Evolutionary conservation across 2,113 vertebrate species (phyloP).

Genomic region (Xiphophorus maculatus): DNA sequence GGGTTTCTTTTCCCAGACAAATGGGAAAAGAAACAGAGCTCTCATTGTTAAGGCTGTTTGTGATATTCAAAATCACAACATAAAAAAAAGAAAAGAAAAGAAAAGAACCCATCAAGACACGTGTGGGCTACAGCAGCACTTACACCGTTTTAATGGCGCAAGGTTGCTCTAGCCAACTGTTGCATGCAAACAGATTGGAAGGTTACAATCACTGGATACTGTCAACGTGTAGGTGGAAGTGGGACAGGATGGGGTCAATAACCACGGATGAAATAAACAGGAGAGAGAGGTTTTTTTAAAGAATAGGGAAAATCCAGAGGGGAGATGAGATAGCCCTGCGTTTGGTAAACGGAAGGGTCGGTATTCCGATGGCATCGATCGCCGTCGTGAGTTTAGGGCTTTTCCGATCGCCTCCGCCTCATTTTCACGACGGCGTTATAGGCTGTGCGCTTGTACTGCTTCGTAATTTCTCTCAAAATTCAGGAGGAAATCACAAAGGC

Average conservation of each 20-base stretch:
- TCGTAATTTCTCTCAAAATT: conserved; percentile 28
- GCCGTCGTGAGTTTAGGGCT: conserved; percentile 13
- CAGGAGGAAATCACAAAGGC: conserved; percentile 12
- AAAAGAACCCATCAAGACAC: conserved; percentile 19
- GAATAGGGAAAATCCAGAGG: conserved; percentile 64
- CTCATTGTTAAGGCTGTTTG: conserved; percentile 28
- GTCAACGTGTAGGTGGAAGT: conserved; percentile 37
- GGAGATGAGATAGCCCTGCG: conserved; percentile 27
- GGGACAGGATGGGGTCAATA: conserved; percentile 40
- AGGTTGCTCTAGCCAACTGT: conserved; percentile 40
- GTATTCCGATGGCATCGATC: background rate
- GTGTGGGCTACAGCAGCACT: conserved; percentile 60
- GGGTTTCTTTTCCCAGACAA: conserved; percentile 36
- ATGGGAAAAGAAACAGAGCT: conserved; percentile 39
- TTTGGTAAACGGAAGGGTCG: conserved; percentile 52
- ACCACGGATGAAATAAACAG: conserved; percentile 55
- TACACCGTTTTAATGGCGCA: conserved; percentile 46
- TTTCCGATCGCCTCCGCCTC: conserved; percentile 5
- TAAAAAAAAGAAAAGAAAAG: conserved; percentile 9
- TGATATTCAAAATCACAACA: conserved; percentile 41
- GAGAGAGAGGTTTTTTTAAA: conserved; percentile 72
- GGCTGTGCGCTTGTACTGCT: conserved; percentile 11
- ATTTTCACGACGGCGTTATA: conserved; percentile 6
- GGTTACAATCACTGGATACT: conserved; percentile 48
- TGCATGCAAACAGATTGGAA: conserved; percentile 60